Evolutionary conservation across 1,140 invertebrate genomes (phyloP).

Genomic region (Leptinotarsa texana): DNA sequence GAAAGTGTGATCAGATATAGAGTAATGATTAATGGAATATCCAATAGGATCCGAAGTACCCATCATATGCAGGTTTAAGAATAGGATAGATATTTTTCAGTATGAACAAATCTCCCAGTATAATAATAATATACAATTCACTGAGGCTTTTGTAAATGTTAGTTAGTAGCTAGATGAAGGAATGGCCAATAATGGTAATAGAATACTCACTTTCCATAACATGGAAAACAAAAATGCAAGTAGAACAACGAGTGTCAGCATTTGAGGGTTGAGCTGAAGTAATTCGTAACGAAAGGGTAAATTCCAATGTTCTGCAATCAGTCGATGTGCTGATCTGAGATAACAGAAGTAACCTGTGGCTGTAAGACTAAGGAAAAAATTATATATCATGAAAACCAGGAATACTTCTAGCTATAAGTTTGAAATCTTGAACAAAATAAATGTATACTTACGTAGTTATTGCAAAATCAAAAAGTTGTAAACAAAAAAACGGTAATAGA

Average conservation of each 20-base stretch:
- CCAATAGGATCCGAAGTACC: too few species aligned
- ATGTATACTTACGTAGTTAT: conserved; percentile 72
- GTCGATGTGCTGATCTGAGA: conserved; percentile 74
- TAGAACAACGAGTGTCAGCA: conserved; percentile 72
- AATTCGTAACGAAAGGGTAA: conserved; percentile 74
- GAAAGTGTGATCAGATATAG: too few species aligned
- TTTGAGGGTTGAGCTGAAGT: conserved; percentile 69
- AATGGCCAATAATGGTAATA: too few species aligned
- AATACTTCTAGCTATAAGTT: background rate
- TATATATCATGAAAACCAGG: background rate
- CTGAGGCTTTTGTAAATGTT: too few species aligned
- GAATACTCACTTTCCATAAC: conserved; percentile 68
- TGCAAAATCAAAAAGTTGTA: conserved; percentile 87
- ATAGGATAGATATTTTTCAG: background rate
- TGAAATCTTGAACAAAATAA: background rate
- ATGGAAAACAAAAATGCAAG: conserved; percentile 72
- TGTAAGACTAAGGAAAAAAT: conserved; percentile 63
- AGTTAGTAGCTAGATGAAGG: too few species aligned
- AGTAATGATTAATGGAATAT: too few species aligned
- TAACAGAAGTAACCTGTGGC: conserved; percentile 84
- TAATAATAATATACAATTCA: too few species aligned
- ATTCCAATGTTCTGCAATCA: conserved; percentile 69
- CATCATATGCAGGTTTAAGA: too few species aligned
- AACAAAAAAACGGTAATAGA: conserved; percentile 84
- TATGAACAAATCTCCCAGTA: background rate